Conservation (phyloP, 1,140 invertebrate genomes). For the Ptiloglossa arizonensis region DNA sequence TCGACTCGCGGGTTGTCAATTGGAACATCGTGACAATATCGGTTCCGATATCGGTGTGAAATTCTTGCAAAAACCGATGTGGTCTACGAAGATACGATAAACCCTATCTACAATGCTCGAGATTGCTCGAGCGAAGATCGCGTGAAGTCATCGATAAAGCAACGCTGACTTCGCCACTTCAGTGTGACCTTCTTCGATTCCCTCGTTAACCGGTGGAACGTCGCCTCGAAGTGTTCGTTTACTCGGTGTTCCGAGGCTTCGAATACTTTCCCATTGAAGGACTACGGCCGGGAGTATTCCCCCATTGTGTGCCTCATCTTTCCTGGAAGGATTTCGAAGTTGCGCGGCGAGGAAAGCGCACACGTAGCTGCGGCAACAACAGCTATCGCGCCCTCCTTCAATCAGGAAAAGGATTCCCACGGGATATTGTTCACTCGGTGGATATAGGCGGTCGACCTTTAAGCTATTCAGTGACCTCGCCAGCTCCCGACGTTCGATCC, state of each 20-base stretch:
- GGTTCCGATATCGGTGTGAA: background rate
- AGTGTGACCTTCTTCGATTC: slow-evolving; percentile 13
- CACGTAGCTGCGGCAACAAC: slow-evolving; percentile 1
- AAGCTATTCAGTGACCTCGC: slow-evolving; percentile 49
- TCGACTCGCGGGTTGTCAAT: too few relatives aligned
- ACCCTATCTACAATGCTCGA: background rate
- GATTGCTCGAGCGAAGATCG: slow-evolving; percentile 4
- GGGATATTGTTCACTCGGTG: slow-evolving; percentile 58
- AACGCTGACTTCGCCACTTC: background rate
- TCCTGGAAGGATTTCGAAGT: slow-evolving; percentile 18
- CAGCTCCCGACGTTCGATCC: slow-evolving; percentile 50
- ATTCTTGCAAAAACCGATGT: background rate
- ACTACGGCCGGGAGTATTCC: background rate
- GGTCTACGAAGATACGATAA: slow-evolving; percentile 19
- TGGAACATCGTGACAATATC: too few relatives aligned
- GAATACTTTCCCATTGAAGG: background rate
- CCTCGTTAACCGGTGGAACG: slow-evolving; percentile 6
- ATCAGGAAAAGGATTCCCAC: slow-evolving; percentile 58
- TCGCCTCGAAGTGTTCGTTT: slow-evolving; percentile 1
- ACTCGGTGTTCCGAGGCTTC: background rate
- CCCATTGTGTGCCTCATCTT: slow-evolving; percentile 1
- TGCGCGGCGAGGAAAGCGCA: background rate
- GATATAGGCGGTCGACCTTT: slow-evolving; percentile 50
- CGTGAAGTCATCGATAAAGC: slow-evolving; percentile 40
- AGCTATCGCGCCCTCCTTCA: slow-evolving; percentile 35